Percentiles rank a stretch among this genome's conserved stretches.
These are phyloP conservation scores for Thamnophis sirtalis DNA, from an alignment of 2,113 vertebrate species.

Conservation along the genomic window DNA sequence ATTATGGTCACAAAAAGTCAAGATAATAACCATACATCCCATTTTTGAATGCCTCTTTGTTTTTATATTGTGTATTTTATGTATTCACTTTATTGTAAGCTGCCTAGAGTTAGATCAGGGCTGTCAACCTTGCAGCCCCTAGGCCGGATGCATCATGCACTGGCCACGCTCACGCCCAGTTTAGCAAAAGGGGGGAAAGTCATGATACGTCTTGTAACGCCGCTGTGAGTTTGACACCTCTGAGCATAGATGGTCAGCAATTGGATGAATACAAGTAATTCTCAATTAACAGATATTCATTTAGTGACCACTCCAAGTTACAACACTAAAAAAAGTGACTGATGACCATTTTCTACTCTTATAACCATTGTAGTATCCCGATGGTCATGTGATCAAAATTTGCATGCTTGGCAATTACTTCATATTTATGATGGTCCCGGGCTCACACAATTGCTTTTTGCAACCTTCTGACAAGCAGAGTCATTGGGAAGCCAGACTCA, in stretches of 20 bases:
- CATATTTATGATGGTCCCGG: not conserved
- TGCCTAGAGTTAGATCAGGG: not conserved
- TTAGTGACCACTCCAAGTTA: not conserved
- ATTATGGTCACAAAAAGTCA: not conserved
- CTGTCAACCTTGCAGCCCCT: too few species aligned
- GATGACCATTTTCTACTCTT: not conserved
- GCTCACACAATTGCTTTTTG: not conserved
- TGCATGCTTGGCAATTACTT: not conserved
- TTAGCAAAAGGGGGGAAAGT: too few species aligned
- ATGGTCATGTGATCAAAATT: not conserved
- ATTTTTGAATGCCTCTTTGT: not conserved
- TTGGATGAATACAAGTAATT: not conserved
- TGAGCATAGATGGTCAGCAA: not conserved
- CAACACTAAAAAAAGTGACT: not conserved
- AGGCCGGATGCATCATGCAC: too few species aligned
- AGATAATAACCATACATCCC: not conserved
- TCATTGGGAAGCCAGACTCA: not conserved
- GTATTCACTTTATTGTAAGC: not conserved
- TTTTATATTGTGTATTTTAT: not conserved
- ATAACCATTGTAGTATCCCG: not conserved
- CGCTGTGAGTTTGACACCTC: too few species aligned
- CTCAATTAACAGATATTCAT: not conserved
- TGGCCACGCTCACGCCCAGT: too few species aligned
- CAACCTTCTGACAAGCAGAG: not conserved
- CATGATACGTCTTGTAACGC: too few species aligned